Conservation (phyloP, 2,888 invertebrate species). For the Hirtodrosophila trivittata region DNA sequence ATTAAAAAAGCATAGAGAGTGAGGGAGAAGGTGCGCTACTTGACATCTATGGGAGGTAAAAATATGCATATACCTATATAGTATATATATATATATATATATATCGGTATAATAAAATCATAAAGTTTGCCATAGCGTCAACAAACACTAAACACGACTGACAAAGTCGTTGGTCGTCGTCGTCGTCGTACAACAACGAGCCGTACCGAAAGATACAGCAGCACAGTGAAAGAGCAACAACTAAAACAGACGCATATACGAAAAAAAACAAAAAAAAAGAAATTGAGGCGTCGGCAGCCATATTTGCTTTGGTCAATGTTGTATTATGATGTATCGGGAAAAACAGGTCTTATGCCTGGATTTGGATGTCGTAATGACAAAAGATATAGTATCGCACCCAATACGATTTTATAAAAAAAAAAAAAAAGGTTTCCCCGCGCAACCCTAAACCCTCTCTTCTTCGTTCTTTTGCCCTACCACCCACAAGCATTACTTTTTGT, state of each 20-base stretch:
- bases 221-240: constrained; percentile 58
- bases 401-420: no score
- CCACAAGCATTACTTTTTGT: constrained; percentile 1
- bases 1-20: background rate
- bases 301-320: constrained; percentile 34
- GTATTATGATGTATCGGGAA: constrained; percentile 27
- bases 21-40: background rate
- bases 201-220: constrained; percentile 70
- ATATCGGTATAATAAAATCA: constrained; percentile 20
- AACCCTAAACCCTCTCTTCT: no score
- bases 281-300: constrained; percentile 53
- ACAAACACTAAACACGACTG: constrained; percentile 16
- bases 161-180: constrained; percentile 40
- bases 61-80: constrained; percentile 20
- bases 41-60: constrained; percentile 25
- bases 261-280: constrained; percentile 19
- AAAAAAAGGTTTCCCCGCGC: no score
- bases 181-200: constrained; percentile 40
- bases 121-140: constrained; percentile 42
- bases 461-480: no score
- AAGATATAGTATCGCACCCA: background rate
- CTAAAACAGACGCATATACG: constrained; percentile 49
- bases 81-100: constrained; percentile 12
- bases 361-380: constrained; percentile 15
- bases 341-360: constrained; percentile 28